Evolutionary conservation across 2,113 vertebrate genomes (phyloP), one percentile per base, ranked within the genome.

Genomic region (Coregonus clupeaformis): DNA sequence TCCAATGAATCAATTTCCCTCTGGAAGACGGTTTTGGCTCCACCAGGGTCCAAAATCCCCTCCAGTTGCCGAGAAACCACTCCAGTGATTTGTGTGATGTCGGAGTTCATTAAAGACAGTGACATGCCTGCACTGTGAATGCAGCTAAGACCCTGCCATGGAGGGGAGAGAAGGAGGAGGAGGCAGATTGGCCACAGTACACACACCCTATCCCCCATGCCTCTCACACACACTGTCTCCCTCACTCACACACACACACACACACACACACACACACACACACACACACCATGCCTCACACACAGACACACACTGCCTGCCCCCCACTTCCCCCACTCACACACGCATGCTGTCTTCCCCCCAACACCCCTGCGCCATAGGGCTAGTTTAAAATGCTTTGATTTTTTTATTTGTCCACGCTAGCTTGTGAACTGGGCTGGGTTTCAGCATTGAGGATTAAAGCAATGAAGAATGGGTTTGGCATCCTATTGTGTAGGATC

Each of bases 21-120:
- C 62, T 79, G 81, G 79, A 87, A 86, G 80, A 77, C 18, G 30
- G 74, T 81, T 87, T 79, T 86, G 86, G 84, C 81, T 85, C 76
- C 78, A 71, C 80, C 80, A 45, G 77, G 59, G 62, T 85, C 75
- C 84, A 86, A 79, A 82, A 80, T 74, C 64, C 79, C 74, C 77
- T 80, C 84, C 77, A 83, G 91, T 92, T 91, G 91, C 91, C 72
- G 85, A 88, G 90, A 91, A 90, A 92, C 89, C 85, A 83, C 77
- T 86, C 68, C 78, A 85, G 86, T 90, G 86, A 90, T 88, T 84
- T 90, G 87, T 89, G 84, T 87, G 86, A 86, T 87, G 84, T 88
- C 89, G 88, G 82, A 78, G 78, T 78, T 77, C 79, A 80, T 88
- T 86, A 87, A 68, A 88, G 87, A 88, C 70, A 62, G 78, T 84